Conservation (phyloP, 2,888 invertebrate species). For the Acanthosepion lycidas region DNA sequence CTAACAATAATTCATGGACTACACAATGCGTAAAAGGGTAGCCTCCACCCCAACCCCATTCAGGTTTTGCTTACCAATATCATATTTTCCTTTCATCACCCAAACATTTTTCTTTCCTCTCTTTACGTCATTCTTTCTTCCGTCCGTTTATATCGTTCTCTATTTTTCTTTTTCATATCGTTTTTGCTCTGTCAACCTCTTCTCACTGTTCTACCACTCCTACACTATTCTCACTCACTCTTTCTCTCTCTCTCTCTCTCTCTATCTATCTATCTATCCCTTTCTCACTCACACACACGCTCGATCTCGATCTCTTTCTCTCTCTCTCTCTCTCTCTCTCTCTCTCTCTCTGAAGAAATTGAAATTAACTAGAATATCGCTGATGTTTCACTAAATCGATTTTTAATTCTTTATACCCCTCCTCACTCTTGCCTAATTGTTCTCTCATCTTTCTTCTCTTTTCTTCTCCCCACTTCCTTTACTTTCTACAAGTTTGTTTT, state of each 20-base stretch:
- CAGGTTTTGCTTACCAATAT: neutral
- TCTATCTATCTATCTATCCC: neutral
- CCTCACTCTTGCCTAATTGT: too few relatives aligned
- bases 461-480: too few relatives aligned
- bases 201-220: too few relatives aligned
- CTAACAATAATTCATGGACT: slow-evolving; percentile 5
- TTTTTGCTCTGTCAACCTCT: too few relatives aligned
- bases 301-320: too few relatives aligned
- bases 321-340: neutral
- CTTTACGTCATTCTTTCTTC: neutral
- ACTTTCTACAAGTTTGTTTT: too few relatives aligned
- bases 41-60: neutral
- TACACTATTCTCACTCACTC: neutral
- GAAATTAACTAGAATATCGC: too few relatives aligned
- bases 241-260: neutral
- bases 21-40: slow-evolving; percentile 33
- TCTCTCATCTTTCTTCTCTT: too few relatives aligned
- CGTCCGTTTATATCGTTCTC: neutral
- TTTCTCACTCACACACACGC: too few relatives aligned
- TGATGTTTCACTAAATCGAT: too few relatives aligned
- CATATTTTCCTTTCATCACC: neutral
- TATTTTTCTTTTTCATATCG: neutral
- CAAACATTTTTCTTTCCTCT: neutral
- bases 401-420: too few relatives aligned
- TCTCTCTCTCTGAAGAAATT: too few relatives aligned